Conservation (phyloP, 2,113 vertebrate genomes). For the Cyanoliseus patagonus region DNA sequence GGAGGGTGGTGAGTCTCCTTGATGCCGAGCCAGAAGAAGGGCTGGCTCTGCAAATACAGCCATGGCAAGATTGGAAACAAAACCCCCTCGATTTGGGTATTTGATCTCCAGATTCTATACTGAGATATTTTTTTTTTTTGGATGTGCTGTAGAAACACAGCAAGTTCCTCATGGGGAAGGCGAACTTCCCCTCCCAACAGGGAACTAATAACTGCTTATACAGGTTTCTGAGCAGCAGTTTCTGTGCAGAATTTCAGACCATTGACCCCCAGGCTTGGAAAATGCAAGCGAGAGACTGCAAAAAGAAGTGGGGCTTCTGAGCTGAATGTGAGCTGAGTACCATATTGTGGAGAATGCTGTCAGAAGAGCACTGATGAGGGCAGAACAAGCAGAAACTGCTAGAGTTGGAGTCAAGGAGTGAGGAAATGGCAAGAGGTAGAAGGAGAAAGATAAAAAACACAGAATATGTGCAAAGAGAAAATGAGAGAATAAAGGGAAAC, state of each 20-base stretch:
- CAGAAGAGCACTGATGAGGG: not conserved
- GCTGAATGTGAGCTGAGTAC: not conserved
- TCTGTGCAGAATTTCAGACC: not conserved
- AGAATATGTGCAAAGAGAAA: not conserved
- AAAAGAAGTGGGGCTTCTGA: not conserved
- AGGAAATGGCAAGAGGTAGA: not conserved
- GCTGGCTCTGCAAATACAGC: not conserved
- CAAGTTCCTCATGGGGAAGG: conserved; percentile 4
- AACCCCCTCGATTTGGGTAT: accelerated
- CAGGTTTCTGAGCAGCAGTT: not conserved
- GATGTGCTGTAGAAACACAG: not conserved
- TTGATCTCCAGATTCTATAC: not conserved
- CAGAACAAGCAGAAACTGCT: not conserved
- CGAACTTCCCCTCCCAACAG: not conserved
- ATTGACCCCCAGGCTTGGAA: not conserved
- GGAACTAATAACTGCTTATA: not conserved
- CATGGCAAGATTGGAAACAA: not conserved
- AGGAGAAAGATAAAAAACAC: not conserved
- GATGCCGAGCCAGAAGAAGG: not conserved
- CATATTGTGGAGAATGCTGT: not conserved
- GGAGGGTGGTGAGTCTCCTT: not conserved
- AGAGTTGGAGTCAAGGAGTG: not conserved
- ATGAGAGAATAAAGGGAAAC: not conserved
- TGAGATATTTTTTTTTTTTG: not conserved
- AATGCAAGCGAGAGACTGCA: not conserved